Conservation (phyloP, 2,888 invertebrate genomes). For the Tinea semifulvella region DNA sequence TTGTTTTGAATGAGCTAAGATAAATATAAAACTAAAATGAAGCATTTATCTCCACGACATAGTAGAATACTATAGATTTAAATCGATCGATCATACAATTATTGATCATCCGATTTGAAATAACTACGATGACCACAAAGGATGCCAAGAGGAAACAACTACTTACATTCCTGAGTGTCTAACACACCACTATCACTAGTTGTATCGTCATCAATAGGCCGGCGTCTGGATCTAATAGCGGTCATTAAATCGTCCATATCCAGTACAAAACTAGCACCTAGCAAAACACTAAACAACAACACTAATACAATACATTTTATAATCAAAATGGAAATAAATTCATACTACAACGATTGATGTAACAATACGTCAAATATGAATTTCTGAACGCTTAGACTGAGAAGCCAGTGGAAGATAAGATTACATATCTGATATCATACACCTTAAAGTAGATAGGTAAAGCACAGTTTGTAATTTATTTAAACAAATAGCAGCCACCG, state of each 20-base stretch:
- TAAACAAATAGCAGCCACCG: too few species aligned
- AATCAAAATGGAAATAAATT: not conserved
- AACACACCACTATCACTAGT: constrained; percentile 47
- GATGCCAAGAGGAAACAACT: not conserved
- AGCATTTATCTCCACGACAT: too few species aligned
- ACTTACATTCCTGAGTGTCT: constrained; percentile 42
- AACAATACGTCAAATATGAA: constrained; percentile 11
- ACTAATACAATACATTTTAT: constrained; percentile 4
- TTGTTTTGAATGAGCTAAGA: too few species aligned
- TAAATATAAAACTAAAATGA: too few species aligned
- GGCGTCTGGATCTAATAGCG: constrained; percentile 33
- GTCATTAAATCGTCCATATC: constrained; percentile 41
- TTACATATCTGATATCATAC: constrained; percentile 6
- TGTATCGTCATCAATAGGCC: constrained; percentile 55
- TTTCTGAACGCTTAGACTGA: constrained; percentile 9
- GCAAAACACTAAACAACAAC: constrained; percentile 24
- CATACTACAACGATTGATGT: constrained; percentile 4
- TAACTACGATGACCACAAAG: too few species aligned
- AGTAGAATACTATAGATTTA: too few species aligned
- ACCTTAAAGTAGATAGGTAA: constrained; percentile 4
- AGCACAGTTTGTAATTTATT: constrained; percentile 4
- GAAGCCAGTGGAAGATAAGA: constrained; percentile 9
- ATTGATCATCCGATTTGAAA: too few species aligned
- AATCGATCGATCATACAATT: too few species aligned
- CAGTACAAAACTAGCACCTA: constrained; percentile 24